phyloP scores from a whole-genome alignment of 1,140 invertebrate species.

The Sarcophaga bullata region DNA sequence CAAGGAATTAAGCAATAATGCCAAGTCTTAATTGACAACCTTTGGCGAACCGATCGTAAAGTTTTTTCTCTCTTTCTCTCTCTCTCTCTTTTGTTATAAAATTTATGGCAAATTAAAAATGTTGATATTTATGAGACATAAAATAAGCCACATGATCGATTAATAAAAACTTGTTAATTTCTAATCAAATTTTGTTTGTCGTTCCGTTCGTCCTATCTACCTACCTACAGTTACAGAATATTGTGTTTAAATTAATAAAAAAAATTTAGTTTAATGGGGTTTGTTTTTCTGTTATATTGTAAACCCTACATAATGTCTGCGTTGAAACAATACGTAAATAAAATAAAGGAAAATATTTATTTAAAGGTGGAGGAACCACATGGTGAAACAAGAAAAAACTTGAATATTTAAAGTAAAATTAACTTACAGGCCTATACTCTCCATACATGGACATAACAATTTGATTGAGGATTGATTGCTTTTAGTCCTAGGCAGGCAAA shows the following conservation, averaged over 20 bases:
- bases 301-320: too few species aligned
- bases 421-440: too few species aligned
- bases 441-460: too few species aligned
- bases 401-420: too few species aligned
- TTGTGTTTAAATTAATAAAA: background rate
- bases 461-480: too few species aligned
- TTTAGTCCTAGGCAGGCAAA: too few species aligned
- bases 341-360: too few species aligned
- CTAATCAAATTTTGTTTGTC: background rate
- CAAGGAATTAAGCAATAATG: background rate
- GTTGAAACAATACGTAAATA: too few species aligned
- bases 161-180: slow-evolving; percentile 1
- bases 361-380: too few species aligned
- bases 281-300: background rate
- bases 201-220: too few species aligned
- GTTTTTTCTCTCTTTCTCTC: too few species aligned
- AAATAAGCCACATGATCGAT: background rate
- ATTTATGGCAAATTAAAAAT: background rate
- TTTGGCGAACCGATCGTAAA: background rate
- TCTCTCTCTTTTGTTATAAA: background rate
- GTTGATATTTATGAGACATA: background rate
- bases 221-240: background rate
- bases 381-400: too few species aligned
- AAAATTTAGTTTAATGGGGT: background rate
- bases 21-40: background rate